phyloP scores from a whole-genome alignment of 2,888 invertebrate species.

The Drosophila peninsularis region DNA sequence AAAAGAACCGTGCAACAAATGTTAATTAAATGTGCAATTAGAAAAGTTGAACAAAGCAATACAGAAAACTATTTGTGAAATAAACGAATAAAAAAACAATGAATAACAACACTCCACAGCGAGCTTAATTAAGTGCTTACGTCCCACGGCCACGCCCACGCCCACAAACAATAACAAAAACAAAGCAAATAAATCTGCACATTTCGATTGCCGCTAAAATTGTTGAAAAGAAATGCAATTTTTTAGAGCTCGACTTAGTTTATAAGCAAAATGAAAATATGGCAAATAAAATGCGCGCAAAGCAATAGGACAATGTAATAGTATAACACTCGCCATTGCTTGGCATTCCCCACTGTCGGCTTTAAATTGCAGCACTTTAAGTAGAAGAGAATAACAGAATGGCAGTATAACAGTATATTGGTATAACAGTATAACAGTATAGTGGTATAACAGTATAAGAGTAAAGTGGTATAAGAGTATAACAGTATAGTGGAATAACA shows the following conservation, averaged over 20 bases:
- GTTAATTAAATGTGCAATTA: conserved; percentile 77
- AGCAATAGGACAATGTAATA: conserved; percentile 50
- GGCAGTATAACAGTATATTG: neutral
- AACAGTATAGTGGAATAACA: conserved; percentile 1
- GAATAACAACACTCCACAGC: conserved; percentile 15
- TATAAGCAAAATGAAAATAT: conserved; percentile 48
- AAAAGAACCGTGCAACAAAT: conserved; percentile 49
- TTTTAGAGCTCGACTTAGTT: conserved; percentile 40
- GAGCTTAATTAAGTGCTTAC: conserved; percentile 51
- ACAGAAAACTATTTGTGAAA: conserved; percentile 27
- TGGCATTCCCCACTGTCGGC: neutral
- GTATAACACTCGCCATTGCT: neutral
- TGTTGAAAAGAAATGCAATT: conserved; percentile 19
- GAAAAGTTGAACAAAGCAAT: conserved; percentile 53
- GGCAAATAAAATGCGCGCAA: conserved; percentile 31
- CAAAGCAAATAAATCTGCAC: conserved; percentile 13
- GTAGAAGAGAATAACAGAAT: neutral
- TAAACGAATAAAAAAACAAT: conserved; percentile 16
- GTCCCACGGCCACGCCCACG: conserved; percentile 22
- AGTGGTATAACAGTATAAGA: neutral
- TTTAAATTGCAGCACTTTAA: neutral
- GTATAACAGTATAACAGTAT: neutral
- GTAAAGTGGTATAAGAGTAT: neutral
- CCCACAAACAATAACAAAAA: conserved; percentile 14
- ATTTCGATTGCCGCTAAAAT: conserved; percentile 19